These are phyloP conservation scores for Adelosebastes latens DNA, from an alignment of 2,797 vertebrate genomes.

Conservation along the genomic window DNA sequence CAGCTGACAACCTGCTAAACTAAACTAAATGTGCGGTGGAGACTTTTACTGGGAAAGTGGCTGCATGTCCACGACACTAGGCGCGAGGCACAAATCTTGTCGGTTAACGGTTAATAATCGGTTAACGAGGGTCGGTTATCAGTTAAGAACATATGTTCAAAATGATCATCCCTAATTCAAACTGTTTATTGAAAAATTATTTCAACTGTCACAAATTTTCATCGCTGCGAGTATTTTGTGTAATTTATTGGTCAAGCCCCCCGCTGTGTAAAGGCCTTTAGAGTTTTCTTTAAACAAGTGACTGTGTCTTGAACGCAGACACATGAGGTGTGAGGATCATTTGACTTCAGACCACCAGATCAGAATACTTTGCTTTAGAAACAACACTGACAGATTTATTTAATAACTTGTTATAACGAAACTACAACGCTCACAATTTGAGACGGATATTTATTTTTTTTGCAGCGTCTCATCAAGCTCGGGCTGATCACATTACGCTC, in stretches of 20 bases:
- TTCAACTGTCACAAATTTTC: not conserved
- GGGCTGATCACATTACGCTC: conserved; percentile 25
- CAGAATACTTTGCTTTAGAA: not conserved
- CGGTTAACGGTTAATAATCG: too few relatives aligned
- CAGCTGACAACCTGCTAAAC: too few relatives aligned
- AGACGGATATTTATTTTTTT: not conserved
- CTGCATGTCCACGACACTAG: too few relatives aligned
- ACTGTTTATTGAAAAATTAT: not conserved
- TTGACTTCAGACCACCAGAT: not conserved
- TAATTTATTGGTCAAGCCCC: too few relatives aligned
- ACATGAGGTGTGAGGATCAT: not conserved
- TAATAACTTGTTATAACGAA: not conserved
- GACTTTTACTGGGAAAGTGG: too few relatives aligned
- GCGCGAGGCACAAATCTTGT: too few relatives aligned
- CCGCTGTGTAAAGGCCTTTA: not conserved
- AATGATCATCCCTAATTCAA: too few relatives aligned
- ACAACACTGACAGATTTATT: not conserved
- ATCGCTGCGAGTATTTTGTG: too few relatives aligned
- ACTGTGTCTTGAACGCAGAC: not conserved
- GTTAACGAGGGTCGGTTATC: too few relatives aligned
- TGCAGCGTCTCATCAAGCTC: conserved; percentile 16
- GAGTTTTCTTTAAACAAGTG: not conserved
- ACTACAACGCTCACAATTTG: not conserved
- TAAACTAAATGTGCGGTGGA: too few relatives aligned
- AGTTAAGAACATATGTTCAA: too few relatives aligned